These are phyloP conservation scores for Triplophysa dalaica DNA, from an alignment of 2,113 vertebrate species.

Conservation along the genomic window DNA sequence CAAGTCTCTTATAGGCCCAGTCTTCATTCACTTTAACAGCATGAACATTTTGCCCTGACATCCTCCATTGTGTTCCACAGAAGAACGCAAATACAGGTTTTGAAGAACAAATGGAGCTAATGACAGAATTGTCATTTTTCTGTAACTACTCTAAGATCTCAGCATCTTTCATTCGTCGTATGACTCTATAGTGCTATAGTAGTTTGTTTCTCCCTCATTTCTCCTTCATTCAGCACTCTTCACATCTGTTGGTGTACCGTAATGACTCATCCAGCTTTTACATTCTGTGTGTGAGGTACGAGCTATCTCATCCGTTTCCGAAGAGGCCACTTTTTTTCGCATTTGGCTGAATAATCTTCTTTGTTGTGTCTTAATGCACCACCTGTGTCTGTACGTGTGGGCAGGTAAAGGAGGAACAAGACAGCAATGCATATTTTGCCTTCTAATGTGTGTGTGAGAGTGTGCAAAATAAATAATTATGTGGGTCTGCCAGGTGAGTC, in stretches of 20 bases:
- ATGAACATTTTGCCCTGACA: not conserved
- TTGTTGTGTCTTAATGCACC: constrained; percentile 28
- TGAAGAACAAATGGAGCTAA: not conserved
- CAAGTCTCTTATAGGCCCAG: not conserved
- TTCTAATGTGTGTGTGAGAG: not conserved
- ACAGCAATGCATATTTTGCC: constrained; percentile 2
- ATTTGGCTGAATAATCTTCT: constrained; percentile 34
- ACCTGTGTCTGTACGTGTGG: not conserved
- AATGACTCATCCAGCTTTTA: constrained; percentile 39
- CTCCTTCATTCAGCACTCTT: constrained; percentile 5
- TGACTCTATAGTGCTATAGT: not conserved
- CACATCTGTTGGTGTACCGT: constrained; percentile 21
- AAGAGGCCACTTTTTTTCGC: constrained; percentile 39
- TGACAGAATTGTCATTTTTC: not conserved
- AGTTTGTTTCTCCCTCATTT: not conserved
- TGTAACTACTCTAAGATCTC: not conserved
- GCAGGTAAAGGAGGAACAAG: not conserved
- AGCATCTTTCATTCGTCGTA: not conserved
- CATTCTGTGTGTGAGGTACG: constrained; percentile 1
- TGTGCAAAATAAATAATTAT: not conserved
- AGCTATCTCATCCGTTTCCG: constrained; percentile 16
- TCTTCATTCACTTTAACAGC: not conserved
- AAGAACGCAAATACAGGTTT: not conserved
- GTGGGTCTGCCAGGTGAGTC: constrained; percentile 30
- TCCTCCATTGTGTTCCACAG: not conserved